Conservation (phyloP, 2,888 invertebrate species). For the Sisyra terminalis region DNA sequence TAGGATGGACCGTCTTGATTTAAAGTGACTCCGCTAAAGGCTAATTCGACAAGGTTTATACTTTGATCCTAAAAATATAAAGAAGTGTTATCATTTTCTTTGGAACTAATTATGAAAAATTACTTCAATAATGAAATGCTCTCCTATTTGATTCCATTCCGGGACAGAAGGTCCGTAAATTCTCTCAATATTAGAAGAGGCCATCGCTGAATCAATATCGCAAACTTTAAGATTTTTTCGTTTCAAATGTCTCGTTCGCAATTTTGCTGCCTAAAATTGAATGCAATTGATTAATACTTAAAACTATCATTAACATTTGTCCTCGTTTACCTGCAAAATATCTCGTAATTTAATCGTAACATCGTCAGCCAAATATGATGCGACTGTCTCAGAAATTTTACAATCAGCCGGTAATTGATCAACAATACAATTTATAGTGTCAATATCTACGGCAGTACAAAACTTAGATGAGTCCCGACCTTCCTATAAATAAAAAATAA, state of each 20-base stretch:
- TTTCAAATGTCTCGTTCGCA: too few relatives aligned
- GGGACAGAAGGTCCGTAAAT: too few relatives aligned
- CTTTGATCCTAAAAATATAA: constrained; percentile 1
- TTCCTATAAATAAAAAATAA: not conserved
- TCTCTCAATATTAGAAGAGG: too few relatives aligned
- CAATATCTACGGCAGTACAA: not conserved
- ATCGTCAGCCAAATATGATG: constrained; percentile 1
- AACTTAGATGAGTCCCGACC: not conserved
- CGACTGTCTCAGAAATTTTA: not conserved
- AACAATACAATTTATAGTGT: not conserved
- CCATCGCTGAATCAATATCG: too few relatives aligned
- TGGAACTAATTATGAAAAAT: not conserved
- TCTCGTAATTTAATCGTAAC: constrained; percentile 3
- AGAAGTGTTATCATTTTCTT: too few relatives aligned
- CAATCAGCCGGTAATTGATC: not conserved
- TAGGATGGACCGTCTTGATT: constrained; percentile 2
- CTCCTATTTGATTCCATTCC: too few relatives aligned
- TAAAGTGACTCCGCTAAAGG: not conserved
- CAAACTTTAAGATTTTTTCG: too few relatives aligned
- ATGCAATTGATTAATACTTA: too few relatives aligned
- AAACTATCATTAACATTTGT: too few relatives aligned
- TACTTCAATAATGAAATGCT: not conserved
- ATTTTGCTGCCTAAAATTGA: too few relatives aligned
- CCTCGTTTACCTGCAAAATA: constrained; percentile 1
- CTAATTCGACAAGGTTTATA: not conserved